Percentiles rank a stretch among this genome's conserved stretches.
Conservation (phyloP, 2,113 vertebrate species). For the pig (Sus scrofa) region DNA sequence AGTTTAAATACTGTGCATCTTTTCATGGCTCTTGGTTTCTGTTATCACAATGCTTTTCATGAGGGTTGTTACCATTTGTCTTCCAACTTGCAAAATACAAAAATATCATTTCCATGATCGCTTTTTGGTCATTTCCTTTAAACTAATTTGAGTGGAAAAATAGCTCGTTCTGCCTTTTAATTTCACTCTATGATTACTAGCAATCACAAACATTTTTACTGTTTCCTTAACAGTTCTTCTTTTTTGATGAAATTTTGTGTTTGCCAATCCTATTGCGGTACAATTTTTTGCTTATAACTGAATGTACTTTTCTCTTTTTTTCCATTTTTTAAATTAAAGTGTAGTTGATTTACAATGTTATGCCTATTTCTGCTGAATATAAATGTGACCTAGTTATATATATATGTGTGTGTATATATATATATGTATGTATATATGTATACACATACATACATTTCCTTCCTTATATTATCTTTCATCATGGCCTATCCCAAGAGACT, state of each 20-base stretch:
- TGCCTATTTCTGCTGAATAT: too few species aligned
- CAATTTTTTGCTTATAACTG: not conserved
- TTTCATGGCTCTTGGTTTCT: not conserved
- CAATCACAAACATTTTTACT: not conserved
- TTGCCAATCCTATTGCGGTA: not conserved
- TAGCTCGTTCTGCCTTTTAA: slow-evolving; percentile 24
- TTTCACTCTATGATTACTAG: not conserved
- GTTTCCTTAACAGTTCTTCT: not conserved
- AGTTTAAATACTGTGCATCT: not conserved
- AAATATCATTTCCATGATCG: not conserved
- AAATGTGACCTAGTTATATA: too few species aligned
- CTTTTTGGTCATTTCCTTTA: not conserved
- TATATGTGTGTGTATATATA: too few species aligned
- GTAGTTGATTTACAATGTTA: too few species aligned
- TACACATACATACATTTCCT: too few species aligned
- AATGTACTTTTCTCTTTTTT: not conserved
- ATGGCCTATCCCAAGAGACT: too few species aligned
- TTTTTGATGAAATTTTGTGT: not conserved
- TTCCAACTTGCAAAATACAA: not conserved
- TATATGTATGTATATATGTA: too few species aligned
- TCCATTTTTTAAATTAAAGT: too few species aligned
- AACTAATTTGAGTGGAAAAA: not conserved
- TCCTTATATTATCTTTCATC: too few species aligned
- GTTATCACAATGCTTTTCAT: not conserved
- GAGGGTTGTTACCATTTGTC: not conserved